phyloP scores from a whole-genome alignment of 2,797 vertebrate genomes.

The Spinus pinus region DNA sequence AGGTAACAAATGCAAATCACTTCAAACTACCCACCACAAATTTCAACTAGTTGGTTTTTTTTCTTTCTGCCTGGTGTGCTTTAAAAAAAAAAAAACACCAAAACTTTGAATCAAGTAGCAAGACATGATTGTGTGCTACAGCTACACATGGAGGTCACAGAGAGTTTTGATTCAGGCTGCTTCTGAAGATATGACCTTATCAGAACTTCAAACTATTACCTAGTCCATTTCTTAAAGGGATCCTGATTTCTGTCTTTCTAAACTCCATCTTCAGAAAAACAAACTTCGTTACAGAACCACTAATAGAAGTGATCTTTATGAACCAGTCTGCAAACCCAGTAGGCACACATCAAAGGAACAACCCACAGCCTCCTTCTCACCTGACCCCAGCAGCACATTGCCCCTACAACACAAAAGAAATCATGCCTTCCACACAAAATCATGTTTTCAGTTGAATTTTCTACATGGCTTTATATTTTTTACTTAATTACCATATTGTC shows the following conservation, averaged over 20 bases:
- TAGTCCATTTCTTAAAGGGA: neutral
- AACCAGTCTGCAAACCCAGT: neutral
- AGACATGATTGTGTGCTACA: neutral
- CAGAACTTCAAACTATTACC: neutral
- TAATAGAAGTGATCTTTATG: neutral
- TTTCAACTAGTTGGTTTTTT: neutral
- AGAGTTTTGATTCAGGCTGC: neutral
- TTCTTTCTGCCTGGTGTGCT: neutral
- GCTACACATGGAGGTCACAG: neutral
- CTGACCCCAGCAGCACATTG: rapidly evolving
- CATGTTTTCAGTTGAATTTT: neutral
- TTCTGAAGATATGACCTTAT: neutral
- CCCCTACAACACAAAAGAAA: rapidly evolving
- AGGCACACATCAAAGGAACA: neutral
- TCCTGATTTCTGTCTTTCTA: neutral
- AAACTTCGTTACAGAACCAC: neutral
- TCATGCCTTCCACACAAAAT: neutral
- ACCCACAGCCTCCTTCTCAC: neutral
- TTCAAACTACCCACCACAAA: conserved; percentile 9
- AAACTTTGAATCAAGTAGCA: neutral
- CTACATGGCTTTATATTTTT: neutral
- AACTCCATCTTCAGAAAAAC: neutral
- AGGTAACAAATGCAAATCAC: neutral
- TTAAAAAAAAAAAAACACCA: neutral
- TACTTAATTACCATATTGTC: neutral